A percentile compares a stretch with the other conserved stretches of the same genome.
Evolutionary conservation across 2,888 invertebrate genomes (phyloP).

Genomic region (Carcina quercana): DNA sequence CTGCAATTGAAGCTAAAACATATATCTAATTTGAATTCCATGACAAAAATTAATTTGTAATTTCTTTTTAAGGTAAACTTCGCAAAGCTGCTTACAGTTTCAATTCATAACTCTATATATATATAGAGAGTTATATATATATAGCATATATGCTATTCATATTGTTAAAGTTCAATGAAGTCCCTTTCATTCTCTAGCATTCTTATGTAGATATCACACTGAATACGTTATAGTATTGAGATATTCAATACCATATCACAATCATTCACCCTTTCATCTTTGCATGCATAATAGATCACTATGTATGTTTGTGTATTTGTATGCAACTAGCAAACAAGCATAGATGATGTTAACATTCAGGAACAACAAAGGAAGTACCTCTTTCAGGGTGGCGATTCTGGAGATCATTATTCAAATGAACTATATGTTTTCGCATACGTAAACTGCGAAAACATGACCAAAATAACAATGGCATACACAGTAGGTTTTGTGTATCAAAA

Average conservation of each 20-base stretch:
- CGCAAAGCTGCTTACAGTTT: too few species aligned
- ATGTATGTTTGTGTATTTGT: constrained; percentile 10
- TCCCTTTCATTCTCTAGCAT: constrained; percentile 31
- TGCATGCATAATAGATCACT: constrained; percentile 54
- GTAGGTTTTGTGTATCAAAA: constrained; percentile 1
- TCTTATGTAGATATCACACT: constrained; percentile 37
- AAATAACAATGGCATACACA: neutral
- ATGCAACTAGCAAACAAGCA: neutral
- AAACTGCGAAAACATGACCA: constrained; percentile 9
- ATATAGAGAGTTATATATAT: too few species aligned
- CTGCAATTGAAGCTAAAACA: too few species aligned
- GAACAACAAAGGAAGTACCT: neutral
- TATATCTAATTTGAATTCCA: too few species aligned
- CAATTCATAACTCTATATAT: too few species aligned
- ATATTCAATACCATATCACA: constrained; percentile 34
- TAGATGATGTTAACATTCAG: neutral
- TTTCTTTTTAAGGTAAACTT: too few species aligned
- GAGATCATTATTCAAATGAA: neutral
- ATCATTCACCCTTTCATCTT: constrained; percentile 37
- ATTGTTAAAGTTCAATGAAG: too few species aligned
- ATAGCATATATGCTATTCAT: too few species aligned
- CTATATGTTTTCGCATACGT: neutral
- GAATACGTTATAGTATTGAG: constrained; percentile 28
- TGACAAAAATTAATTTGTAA: too few species aligned
- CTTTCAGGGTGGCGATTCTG: neutral